Conservation (phyloP, 1,140 invertebrate species). For the Lycorma delicatula region DNA sequence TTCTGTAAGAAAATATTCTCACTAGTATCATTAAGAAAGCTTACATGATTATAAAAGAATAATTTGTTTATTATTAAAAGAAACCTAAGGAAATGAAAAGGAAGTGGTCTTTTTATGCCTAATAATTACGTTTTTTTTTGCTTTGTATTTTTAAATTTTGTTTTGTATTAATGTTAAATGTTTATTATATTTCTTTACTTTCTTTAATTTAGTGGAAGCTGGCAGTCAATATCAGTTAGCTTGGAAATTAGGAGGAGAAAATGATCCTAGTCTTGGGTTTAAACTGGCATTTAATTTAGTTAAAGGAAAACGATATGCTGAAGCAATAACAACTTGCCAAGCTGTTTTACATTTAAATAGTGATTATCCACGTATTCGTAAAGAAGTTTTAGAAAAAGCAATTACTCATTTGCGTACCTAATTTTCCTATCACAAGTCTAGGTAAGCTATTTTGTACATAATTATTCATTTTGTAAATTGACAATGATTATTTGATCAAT, state of each 20-base stretch:
- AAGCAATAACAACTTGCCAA: conserved; percentile 78
- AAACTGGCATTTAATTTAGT: conserved; percentile 87
- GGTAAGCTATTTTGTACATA: no score
- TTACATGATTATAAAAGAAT: no score
- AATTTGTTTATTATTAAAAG: no score
- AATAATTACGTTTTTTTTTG: no score
- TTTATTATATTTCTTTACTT: not conserved
- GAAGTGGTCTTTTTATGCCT: no score
- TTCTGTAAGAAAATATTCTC: no score
- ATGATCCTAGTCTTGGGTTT: conserved; percentile 77
- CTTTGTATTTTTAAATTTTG: not conserved
- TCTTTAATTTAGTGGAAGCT: conserved; percentile 58
- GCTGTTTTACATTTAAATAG: conserved; percentile 72
- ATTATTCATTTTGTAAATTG: no score
- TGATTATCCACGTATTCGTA: conserved; percentile 83
- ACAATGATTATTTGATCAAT: no score
- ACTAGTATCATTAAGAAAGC: no score
- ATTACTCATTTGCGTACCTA: conserved; percentile 68
- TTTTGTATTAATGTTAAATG: not conserved
- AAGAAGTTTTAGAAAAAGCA: conserved; percentile 93
- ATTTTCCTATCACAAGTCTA: no score
- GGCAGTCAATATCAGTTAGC: conserved; percentile 65
- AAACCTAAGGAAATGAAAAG: no score
- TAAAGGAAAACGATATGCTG: conserved; percentile 82
- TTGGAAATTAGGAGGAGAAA: conserved; percentile 61